Evolutionary conservation across 2,113 vertebrate species (phyloP), one percentile per base, ranked within the genome.

Genomic region (Crotophaga sulcirostris): DNA sequence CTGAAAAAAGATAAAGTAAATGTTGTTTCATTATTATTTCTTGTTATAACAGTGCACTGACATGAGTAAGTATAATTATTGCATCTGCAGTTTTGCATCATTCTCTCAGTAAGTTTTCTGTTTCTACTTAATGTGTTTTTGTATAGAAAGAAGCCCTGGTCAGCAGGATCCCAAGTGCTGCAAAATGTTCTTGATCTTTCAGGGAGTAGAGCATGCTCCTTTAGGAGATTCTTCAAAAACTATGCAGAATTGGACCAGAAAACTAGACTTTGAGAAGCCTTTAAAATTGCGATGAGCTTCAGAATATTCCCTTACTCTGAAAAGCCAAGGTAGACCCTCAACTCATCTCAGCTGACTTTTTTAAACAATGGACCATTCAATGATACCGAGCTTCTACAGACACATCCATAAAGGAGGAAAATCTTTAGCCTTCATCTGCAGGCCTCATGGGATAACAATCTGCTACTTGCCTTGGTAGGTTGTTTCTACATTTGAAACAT

Each of bases 1-100:
- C 72, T 31, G 51, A 70, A 75, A 94, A 79, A 51, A 18, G 44
- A 59, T 40, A 69, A 87, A 69, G 42, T 87, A 90, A 89, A 90
- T 59, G 49, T 72, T 93, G 23, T 75, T 94, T 60, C 59, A 79
- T 74, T 94, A 80, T 70, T 93, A 63, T 82, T 83, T 79, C 52
- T 91, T 70, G 10, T 67, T 92, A 25, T 55, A 88, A 34, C 26
- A 81, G 40, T 47, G 55, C 29, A 66, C 28, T 69, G 78, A 69
- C 58, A 85, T 8, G 7, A 87, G 5, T 1, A 2, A 82, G 16
- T 62, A 7, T 58, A 87, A 79, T 79, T 87, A 81, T 69, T 89
- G 13, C n/a, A 62, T 58, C 63, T 87, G 40, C 29, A 73, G 23
- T 33, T 87, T 72, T 44, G 3, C 33, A 56, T 56, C 40, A 56